Evolutionary conservation across 2,797 vertebrate genomes (phyloP).

Genomic region (Intellagama lesueurii): DNA sequence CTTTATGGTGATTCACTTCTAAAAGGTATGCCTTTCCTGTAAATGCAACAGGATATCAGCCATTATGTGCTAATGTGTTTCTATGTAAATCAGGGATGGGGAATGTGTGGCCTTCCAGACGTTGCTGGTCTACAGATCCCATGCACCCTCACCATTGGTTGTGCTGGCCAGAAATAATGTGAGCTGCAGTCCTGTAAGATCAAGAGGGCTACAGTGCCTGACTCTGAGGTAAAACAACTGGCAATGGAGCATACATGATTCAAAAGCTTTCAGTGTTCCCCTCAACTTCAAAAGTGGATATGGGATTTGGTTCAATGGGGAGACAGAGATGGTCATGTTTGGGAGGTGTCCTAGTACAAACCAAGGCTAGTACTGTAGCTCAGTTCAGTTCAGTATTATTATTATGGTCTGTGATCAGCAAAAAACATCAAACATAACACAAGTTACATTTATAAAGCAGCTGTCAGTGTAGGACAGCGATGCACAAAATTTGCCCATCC

Average conservation of each 20-base stretch:
- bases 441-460: too few relatives aligned
- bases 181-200: background rate
- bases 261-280: background rate
- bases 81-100: background rate
- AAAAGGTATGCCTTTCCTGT: too few relatives aligned
- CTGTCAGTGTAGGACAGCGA: too few relatives aligned
- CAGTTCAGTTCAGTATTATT: too few relatives aligned
- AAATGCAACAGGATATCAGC: too few relatives aligned
- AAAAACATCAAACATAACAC: too few relatives aligned
- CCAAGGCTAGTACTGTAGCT: too few relatives aligned
- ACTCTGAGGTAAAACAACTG: background rate
- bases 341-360: background rate
- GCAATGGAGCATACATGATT: background rate
- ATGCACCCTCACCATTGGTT: too few relatives aligned
- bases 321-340: background rate
- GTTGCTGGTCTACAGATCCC: background rate
- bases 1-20: too few relatives aligned
- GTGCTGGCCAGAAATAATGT: background rate
- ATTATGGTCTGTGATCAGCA: too few relatives aligned
- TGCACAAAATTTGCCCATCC: too few relatives aligned
- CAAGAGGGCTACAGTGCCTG: background rate
- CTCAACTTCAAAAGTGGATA: background rate
- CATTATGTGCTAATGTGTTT: background rate
- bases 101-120: background rate
- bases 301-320: background rate